Evolutionary conservation across 1,140 invertebrate genomes (phyloP).

Genomic region (Drosophila takahashii): DNA sequence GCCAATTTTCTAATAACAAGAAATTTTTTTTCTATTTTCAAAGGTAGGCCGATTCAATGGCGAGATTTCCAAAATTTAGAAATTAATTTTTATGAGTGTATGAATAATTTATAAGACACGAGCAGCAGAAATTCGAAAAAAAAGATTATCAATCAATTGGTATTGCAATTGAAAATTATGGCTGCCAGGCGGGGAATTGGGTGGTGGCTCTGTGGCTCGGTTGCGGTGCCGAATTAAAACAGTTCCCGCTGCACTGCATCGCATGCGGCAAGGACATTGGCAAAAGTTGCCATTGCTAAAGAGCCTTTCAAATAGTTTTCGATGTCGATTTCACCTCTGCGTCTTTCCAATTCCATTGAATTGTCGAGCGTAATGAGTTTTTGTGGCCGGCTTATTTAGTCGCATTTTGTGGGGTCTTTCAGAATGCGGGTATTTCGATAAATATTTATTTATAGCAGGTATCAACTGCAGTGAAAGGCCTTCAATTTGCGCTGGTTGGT

Average conservation of each 20-base stretch:
- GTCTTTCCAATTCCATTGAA: constrained; percentile 40
- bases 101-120: constrained; percentile 52
- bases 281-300: constrained; percentile 27
- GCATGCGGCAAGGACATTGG: constrained; percentile 54
- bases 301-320: constrained; percentile 30
- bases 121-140: constrained; percentile 6
- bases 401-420: constrained; percentile 18
- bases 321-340: constrained; percentile 14
- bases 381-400: constrained; percentile 48
- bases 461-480: constrained; percentile 2
- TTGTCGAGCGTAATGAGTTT: constrained; percentile 65
- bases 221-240: constrained; percentile 28
- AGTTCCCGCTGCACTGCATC: constrained; percentile 14
- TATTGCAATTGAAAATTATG: constrained; percentile 59
- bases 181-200: constrained; percentile 4
- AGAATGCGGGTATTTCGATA: constrained; percentile 28
- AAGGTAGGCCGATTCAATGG: too few relatives aligned
- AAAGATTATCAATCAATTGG: constrained; percentile 61
- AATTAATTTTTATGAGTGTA: too few relatives aligned
- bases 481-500: neutral
- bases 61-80: too few relatives aligned
- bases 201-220: constrained; percentile 23
- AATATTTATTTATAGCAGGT: constrained; percentile 17
- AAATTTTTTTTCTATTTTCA: too few relatives aligned
- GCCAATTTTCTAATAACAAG: too few relatives aligned